Percentiles rank a stretch among this genome's conserved stretches.
Conservation (phyloP, 2,113 vertebrate genomes). For the Phalacrocorax carbo region DNA sequence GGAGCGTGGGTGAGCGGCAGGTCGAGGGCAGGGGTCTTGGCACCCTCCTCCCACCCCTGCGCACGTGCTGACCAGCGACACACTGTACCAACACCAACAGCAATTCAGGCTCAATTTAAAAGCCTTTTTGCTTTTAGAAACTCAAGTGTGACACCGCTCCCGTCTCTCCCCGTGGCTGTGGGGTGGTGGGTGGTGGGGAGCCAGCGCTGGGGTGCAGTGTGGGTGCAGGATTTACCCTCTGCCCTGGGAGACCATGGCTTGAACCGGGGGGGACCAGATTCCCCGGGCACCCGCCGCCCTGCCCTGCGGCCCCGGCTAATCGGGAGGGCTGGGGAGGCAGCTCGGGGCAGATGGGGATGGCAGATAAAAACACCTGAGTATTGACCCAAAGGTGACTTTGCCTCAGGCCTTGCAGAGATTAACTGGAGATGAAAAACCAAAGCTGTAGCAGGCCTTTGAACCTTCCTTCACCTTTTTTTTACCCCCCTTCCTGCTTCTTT, state of each 20-base stretch:
- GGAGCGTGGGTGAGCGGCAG: rapidly evolving
- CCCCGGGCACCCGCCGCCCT: neutral
- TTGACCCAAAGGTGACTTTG: slow-evolving; percentile 65
- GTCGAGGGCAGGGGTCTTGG: neutral
- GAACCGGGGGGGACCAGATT: neutral
- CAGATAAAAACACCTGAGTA: slow-evolving; percentile 67
- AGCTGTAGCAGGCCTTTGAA: slow-evolving; percentile 40
- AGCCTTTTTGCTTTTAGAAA: neutral
- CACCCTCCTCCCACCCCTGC: neutral
- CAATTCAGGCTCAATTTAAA: rapidly evolving
- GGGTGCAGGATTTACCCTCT: neutral
- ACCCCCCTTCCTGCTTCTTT: neutral
- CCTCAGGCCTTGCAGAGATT: slow-evolving; percentile 49
- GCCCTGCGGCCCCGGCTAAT: neutral
- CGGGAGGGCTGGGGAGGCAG: neutral
- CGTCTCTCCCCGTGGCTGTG: rapidly evolving
- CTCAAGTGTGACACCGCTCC: rapidly evolving
- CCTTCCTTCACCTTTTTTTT: slow-evolving; percentile 27
- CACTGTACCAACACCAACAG: rapidly evolving
- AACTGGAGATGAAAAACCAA: slow-evolving; percentile 37
- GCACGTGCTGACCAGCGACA: rapidly evolving
- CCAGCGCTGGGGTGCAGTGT: rapidly evolving
- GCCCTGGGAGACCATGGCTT: neutral
- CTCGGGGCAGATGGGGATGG: slow-evolving; percentile 13
- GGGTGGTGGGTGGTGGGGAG: neutral